Conservation (phyloP, 2,888 invertebrate genomes). For the Theretra japonica region DNA sequence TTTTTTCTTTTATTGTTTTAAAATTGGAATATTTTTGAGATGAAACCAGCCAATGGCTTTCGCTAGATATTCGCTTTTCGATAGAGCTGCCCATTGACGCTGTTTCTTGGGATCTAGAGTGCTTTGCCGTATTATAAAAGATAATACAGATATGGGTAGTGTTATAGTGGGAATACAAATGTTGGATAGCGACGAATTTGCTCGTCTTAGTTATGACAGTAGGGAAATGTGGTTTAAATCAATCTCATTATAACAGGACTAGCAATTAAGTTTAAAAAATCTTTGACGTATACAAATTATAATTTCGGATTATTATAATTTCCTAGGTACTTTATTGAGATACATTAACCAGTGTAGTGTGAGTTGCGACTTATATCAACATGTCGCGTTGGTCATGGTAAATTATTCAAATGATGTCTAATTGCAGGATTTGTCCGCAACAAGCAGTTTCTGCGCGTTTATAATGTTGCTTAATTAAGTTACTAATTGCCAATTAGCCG, state of each 20-base stretch:
- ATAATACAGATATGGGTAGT: too few species aligned
- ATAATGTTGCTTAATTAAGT: conserved; percentile 1
- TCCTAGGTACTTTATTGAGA: background rate
- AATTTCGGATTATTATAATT: background rate
- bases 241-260: too few species aligned
- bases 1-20: background rate
- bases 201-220: too few species aligned
- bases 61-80: too few species aligned
- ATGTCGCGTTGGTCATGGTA: background rate
- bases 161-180: too few species aligned
- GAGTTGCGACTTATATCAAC: background rate
- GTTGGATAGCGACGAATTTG: too few species aligned
- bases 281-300: background rate
- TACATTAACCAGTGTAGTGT: background rate
- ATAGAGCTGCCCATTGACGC: too few species aligned
- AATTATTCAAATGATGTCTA: conserved; percentile 12
- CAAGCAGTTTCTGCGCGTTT: conserved; percentile 2
- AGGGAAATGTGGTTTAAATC: too few species aligned
- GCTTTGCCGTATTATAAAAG: too few species aligned
- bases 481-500: conserved; percentile 9
- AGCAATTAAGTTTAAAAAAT: too few species aligned
- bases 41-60: background rate
- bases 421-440: background rate
- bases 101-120: too few species aligned
- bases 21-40: background rate